Conservation (phyloP, 2,888 invertebrate genomes). For the Oscheius onirici region DNA sequence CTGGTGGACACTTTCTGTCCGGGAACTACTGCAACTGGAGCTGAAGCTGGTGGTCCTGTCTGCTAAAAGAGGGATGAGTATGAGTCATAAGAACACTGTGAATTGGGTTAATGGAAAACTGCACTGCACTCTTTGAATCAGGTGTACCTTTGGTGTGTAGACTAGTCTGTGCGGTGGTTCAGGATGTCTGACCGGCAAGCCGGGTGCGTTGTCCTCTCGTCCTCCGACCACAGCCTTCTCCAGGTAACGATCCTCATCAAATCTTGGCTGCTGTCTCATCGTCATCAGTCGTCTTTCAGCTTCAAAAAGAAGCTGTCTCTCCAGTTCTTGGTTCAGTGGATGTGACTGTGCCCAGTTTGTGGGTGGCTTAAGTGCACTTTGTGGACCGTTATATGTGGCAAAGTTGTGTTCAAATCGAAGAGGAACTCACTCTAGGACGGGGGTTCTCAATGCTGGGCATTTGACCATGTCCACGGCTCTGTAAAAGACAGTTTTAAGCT, state of each 20-base stretch:
- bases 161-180: conserved; percentile 24
- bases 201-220: background rate
- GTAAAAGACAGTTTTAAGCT: background rate
- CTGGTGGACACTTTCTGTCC: background rate
- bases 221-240: conserved; percentile 13
- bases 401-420: background rate
- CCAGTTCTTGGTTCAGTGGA: background rate
- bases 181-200: conserved; percentile 3
- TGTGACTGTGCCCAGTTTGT: conserved; percentile 16
- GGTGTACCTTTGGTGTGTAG: conserved; percentile 23
- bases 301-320: conserved; percentile 10
- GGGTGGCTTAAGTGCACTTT: conserved; percentile 14
- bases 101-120: background rate
- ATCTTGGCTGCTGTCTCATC: conserved; percentile 7
- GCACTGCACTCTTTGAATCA: background rate
- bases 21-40: background rate
- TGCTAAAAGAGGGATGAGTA: background rate
- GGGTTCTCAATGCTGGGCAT: conserved; percentile 18
- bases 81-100: background rate
- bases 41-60: conserved; percentile 16
- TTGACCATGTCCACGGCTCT: conserved; percentile 16
- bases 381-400: background rate
- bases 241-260: conserved; percentile 11
- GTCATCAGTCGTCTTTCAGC: conserved; percentile 5
- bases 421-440: conserved; percentile 11